These are phyloP conservation scores for Pandion haliaetus DNA, from an alignment of 2,113 vertebrate species.

Conservation along the genomic window DNA sequence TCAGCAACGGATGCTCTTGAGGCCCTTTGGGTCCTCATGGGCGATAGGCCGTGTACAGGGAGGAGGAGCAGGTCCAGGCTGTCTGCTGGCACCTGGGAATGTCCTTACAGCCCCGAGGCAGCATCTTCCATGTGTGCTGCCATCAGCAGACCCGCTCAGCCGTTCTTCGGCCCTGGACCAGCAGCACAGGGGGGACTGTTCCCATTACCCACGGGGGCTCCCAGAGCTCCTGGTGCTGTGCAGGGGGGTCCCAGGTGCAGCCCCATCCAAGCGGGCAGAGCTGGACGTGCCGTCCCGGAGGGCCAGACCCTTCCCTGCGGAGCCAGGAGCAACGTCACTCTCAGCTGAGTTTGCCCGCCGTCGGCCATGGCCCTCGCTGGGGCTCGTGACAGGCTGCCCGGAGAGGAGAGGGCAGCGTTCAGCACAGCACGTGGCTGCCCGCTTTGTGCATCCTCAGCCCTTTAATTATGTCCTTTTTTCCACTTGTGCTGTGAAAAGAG, in stretches of 20 bases:
- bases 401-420: background rate
- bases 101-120: background rate
- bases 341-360: rapidly evolving
- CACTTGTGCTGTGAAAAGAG: background rate
- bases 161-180: background rate
- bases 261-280: background rate
- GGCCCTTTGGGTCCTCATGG: background rate
- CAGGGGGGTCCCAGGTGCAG: background rate
- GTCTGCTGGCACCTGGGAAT: background rate
- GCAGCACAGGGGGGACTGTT: background rate
- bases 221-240: background rate
- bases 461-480: constrained; percentile 16
- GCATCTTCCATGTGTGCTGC: background rate
- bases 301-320: background rate
- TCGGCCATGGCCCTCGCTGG: background rate
- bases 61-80: background rate
- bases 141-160: background rate
- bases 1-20: background rate
- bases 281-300: background rate
- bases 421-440: background rate
- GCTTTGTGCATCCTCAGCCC: constrained; percentile 54
- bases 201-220: rapidly evolving
- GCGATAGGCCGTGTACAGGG: background rate
- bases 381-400: background rate
- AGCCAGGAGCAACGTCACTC: rapidly evolving